A percentile compares a stretch with the other conserved stretches of the same genome.
phyloP scores from a whole-genome alignment of 2,113 vertebrate genomes.

The Xerus inauris region DNA sequence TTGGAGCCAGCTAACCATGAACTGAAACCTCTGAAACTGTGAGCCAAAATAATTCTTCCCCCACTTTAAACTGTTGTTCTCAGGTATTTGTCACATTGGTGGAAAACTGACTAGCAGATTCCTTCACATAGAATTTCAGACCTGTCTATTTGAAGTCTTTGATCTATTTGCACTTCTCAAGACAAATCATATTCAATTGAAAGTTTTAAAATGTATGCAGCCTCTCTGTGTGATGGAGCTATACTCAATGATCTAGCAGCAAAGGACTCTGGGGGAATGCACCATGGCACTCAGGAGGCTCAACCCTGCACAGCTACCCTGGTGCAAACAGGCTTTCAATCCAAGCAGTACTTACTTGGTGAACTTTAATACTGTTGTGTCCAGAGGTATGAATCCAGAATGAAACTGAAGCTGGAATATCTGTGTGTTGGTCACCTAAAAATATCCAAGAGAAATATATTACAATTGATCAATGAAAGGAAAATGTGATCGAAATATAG shows the following conservation, averaged over 20 bases:
- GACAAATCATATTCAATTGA: background rate
- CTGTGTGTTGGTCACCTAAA: conserved; percentile 97
- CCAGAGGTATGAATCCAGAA: conserved; percentile 96
- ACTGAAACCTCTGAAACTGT: background rate
- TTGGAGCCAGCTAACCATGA: background rate
- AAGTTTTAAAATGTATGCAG: background rate
- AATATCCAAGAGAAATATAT: conserved; percentile 1
- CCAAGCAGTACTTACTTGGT: conserved; percentile 92
- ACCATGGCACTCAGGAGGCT: accelerated
- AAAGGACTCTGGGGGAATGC: background rate
- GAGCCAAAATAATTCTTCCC: background rate
- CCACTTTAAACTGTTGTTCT: background rate
- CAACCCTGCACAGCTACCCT: background rate
- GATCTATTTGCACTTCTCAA: background rate
- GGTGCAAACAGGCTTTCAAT: background rate
- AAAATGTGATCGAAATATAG: background rate
- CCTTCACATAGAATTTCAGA: background rate
- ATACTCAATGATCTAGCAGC: background rate
- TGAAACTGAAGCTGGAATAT: conserved; percentile 99
- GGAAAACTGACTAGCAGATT: background rate
- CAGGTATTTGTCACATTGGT: background rate
- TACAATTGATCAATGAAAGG: background rate
- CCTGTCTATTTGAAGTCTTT: background rate
- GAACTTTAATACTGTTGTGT: conserved; percentile 95
- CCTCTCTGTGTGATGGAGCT: background rate